Conservation (phyloP, 2,113 vertebrate species). For the Mus pahari region DNA sequence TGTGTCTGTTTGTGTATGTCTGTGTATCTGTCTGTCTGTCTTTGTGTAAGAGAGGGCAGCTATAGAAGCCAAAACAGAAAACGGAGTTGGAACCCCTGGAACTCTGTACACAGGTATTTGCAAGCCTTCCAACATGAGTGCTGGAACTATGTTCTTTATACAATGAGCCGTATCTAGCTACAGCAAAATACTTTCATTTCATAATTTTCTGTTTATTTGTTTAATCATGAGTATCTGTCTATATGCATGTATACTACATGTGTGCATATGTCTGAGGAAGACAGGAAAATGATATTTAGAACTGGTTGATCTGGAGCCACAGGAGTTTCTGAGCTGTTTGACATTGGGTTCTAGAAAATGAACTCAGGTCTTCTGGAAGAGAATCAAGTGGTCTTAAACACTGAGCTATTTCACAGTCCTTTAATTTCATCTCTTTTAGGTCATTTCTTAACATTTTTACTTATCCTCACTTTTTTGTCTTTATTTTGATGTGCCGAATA, state of each 20-base stretch:
- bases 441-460: neutral
- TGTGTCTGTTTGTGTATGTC: neutral
- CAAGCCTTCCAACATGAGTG: neutral
- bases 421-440: neutral
- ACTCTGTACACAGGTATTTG: rapidly evolving
- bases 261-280: neutral
- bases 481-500: neutral
- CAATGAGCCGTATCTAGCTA: neutral
- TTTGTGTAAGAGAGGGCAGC: neutral
- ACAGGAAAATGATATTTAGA: neutral
- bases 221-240: neutral
- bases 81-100: neutral
- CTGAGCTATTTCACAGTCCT: neutral
- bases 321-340: neutral
- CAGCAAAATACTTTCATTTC: neutral
- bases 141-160: neutral
- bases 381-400: neutral
- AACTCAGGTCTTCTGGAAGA: neutral
- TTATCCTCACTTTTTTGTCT: neutral
- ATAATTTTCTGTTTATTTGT: neutral
- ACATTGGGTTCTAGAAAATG: neutral
- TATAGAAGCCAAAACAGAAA: neutral
- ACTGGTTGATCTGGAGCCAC: neutral
- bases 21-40: neutral
- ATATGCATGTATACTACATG: neutral